Evolutionary conservation across 2,113 vertebrate genomes (phyloP), one percentile per base, ranked within the genome.

Genomic region (human (Homo sapiens)): DNA sequence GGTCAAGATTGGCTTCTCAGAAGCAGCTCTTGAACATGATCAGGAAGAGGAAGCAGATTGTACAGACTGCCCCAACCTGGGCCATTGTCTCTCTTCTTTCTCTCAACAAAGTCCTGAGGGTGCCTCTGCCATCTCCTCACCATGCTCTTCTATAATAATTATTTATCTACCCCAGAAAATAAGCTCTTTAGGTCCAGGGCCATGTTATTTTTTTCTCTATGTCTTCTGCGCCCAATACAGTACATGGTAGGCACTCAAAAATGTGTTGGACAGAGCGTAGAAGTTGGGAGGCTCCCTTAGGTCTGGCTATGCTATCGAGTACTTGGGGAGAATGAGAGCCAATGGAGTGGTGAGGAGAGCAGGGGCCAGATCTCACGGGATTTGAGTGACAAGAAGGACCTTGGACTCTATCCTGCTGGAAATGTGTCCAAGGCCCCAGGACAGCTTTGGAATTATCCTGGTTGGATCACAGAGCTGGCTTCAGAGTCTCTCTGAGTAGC

Each of bases 61-160:
- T 35, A 2, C 1, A 35, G 35, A 52, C 22, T 16, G 20, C 10
- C 1, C 7, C 12, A 2, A 0, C 61, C 35, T 3, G 5, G 0
- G 20, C 30, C 13, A 18, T 6, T 3, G 8, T 6, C n/a, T 55
- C 1, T 23, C 27, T 30, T 18, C 11, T 48, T 50, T 38, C 8
- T 35, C 48, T 50, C 30, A 23, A 4, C 52, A 27, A 6, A 1
- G 7, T 5, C 16, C 40, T 38, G 14, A 30, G 16, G 17, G 23
- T 38, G 13, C 18, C 11, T n/a, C 83, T 48, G 38, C 27, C 32
- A 27, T 35, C 20, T 43, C 76, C 38, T 22, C 11, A 18, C 12
- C 55, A 3, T 1, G 2, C 0, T 79, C 52, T 8, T 48, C 40
- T 57, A 9, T 75, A 27, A 81, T 9, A 27, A 81, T 12, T 80